Conservation (phyloP, 1,140 invertebrate genomes). For the Diorhabda sublineata region DNA sequence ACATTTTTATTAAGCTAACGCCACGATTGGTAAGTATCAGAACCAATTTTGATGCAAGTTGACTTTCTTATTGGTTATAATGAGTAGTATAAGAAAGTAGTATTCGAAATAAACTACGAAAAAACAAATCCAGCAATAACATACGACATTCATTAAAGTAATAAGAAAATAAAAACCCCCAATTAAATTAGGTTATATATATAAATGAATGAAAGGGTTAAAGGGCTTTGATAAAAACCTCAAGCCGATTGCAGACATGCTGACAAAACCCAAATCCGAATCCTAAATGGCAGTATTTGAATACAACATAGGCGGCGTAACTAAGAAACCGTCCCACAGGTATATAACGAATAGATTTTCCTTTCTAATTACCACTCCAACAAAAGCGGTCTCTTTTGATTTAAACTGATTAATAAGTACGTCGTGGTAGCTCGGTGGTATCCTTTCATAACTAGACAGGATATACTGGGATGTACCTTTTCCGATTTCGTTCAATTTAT, state of each 20-base stretch:
- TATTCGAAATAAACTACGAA: too few species aligned
- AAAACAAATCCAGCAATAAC: too few species aligned
- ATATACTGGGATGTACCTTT: background rate
- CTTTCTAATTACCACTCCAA: constrained; percentile 12
- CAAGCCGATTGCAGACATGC: constrained; percentile 14
- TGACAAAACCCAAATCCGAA: constrained; percentile 1
- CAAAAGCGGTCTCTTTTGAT: constrained; percentile 15
- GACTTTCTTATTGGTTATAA: too few species aligned
- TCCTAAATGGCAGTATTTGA: constrained; percentile 15
- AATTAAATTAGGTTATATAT: constrained; percentile 5
- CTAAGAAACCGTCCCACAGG: constrained; percentile 14
- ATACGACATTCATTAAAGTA: background rate
- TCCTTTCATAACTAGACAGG: constrained; percentile 7
- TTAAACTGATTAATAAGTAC: background rate
- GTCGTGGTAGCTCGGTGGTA: constrained; percentile 3
- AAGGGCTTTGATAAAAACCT: constrained; percentile 13
- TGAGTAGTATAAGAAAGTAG: too few species aligned
- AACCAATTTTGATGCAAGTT: too few species aligned
- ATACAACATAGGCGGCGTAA: constrained; percentile 11
- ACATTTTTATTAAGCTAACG: too few species aligned
- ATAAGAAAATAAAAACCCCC: constrained; percentile 6
- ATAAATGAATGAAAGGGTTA: constrained; percentile 9
- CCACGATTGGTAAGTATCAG: too few species aligned
- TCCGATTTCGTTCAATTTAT: too few species aligned
- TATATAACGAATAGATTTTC: constrained; percentile 9